Conservation (phyloP, 1,140 invertebrate species). For the Homalodisca vitripennis region DNA sequence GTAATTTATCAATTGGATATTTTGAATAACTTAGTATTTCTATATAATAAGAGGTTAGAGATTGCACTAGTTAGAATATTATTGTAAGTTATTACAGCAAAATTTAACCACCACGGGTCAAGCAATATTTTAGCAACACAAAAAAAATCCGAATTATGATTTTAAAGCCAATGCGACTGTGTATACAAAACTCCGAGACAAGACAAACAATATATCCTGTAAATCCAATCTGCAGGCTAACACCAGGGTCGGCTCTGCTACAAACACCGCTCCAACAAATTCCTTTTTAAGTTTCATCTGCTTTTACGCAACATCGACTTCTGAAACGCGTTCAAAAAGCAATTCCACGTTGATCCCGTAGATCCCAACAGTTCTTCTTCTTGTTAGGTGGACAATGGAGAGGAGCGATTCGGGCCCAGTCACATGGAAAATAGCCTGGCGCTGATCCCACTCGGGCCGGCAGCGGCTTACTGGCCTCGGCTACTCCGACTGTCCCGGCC, state of each 20-base stretch:
- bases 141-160: too few species aligned
- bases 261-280: background rate
- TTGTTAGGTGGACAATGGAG: constrained; percentile 19
- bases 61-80: too few species aligned
- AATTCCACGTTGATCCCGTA: constrained; percentile 26
- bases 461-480: background rate
- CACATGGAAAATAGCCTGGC: constrained; percentile 21
- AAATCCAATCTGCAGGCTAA: too few species aligned
- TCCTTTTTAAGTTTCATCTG: constrained; percentile 25
- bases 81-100: too few species aligned
- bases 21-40: too few species aligned
- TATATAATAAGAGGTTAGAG: too few species aligned
- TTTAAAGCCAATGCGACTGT: too few species aligned
- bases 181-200: too few species aligned
- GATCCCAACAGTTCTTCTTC: constrained; percentile 21
- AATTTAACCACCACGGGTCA: too few species aligned
- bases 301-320: constrained; percentile 25
- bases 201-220: too few species aligned
- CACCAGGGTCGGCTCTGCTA: background rate
- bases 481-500: background rate
- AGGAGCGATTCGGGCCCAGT: constrained; percentile 13
- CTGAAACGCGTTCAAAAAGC: constrained; percentile 24
- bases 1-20: too few species aligned
- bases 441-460: constrained; percentile 6
- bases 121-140: too few species aligned